Evolutionary conservation across 2,113 vertebrate species (phyloP).

Genomic region (Desmodus rotundus): DNA sequence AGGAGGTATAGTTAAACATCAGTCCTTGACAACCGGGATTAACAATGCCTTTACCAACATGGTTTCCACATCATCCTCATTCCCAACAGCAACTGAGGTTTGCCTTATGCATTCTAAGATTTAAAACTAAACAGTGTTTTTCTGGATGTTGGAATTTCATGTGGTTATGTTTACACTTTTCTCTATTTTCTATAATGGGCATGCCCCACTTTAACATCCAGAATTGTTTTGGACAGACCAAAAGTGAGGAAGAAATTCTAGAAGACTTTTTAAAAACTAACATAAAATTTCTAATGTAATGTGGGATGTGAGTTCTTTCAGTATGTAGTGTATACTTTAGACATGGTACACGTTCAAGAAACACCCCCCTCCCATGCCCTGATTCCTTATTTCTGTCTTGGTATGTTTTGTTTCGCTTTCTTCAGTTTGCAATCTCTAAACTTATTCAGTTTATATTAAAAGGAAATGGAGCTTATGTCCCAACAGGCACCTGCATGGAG

Average conservation of each 20-base stretch:
- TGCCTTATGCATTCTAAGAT: background rate
- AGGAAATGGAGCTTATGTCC: background rate
- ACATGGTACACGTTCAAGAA: background rate
- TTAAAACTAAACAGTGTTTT: background rate
- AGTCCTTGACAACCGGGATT: background rate
- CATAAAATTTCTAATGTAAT: background rate
- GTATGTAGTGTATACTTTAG: background rate
- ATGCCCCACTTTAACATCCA: background rate
- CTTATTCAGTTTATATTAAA: background rate
- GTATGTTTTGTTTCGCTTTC: background rate
- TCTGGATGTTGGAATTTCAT: background rate
- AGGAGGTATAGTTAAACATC: background rate
- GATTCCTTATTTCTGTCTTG: background rate
- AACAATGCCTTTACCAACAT: accelerated
- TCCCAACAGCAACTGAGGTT: background rate
- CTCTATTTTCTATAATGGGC: background rate
- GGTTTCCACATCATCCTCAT: background rate
- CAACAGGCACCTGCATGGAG: background rate
- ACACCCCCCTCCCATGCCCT: background rate
- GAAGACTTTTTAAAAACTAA: background rate
- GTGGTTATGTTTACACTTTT: background rate
- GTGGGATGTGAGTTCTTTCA: background rate
- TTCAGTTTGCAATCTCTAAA: background rate
- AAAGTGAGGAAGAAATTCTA: background rate
- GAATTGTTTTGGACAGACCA: background rate